A percentile compares a stretch with the other conserved stretches of the same genome.
Conservation (phyloP, 2,797 vertebrate species). For the Hephaestus fuliginosus region DNA sequence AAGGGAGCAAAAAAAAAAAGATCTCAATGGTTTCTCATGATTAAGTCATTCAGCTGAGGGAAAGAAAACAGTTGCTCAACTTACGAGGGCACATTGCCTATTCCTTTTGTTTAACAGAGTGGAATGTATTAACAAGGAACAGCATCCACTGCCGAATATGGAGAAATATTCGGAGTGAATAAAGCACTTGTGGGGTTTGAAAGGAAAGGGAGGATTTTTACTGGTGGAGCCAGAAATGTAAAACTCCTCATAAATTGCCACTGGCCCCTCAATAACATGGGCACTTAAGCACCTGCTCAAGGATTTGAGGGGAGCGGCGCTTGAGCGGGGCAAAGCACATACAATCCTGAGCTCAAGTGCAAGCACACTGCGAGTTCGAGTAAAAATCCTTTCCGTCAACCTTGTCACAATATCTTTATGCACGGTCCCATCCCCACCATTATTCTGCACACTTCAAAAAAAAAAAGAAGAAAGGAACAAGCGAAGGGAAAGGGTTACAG, state of each 20-base stretch:
- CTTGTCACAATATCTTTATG: constrained; percentile 13
- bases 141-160: constrained; percentile 58
- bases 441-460: constrained; percentile 27
- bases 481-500: constrained; percentile 28
- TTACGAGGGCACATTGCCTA: constrained; percentile 58
- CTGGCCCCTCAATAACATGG: constrained; percentile 69
- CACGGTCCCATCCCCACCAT: constrained; percentile 3
- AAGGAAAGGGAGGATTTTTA: constrained; percentile 51
- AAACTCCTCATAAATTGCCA: constrained; percentile 69
- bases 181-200: constrained; percentile 60
- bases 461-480: not conserved
- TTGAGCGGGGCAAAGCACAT: constrained; percentile 32
- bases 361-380: not conserved
- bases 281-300: constrained; percentile 74
- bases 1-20: not conserved
- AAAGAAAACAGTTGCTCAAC: constrained; percentile 51
- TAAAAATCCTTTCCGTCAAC: constrained; percentile 21
- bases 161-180: constrained; percentile 71
- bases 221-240: constrained; percentile 57
- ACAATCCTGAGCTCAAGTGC: constrained; percentile 41
- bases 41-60: constrained; percentile 69
- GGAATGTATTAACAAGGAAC: constrained; percentile 65
- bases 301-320: constrained; percentile 51
- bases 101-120: constrained; percentile 77
- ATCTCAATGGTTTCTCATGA: constrained; percentile 57